phyloP scores from a whole-genome alignment of 2,888 invertebrate species.

The Tetragonisca angustula region DNA sequence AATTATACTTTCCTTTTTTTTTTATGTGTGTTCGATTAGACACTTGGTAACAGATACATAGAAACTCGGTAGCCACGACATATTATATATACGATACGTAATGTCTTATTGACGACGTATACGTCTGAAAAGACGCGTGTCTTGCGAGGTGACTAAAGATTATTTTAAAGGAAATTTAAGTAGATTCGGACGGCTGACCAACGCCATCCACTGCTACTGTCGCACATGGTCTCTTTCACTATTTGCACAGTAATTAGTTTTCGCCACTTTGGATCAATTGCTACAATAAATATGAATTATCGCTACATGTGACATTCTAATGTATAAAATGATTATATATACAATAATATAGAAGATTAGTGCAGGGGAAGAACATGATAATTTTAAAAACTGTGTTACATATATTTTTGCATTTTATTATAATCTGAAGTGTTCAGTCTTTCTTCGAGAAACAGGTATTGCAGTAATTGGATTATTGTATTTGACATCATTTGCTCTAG shows the following conservation, averaged over 20 bases:
- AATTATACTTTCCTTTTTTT: slow-evolving; percentile 21
- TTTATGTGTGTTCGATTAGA: slow-evolving; percentile 54
- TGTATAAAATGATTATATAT: too few species aligned
- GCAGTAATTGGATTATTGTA: too few species aligned
- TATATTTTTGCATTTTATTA: too few species aligned
- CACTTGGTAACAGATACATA: slow-evolving; percentile 46
- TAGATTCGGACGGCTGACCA: neutral
- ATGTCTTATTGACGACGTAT: slow-evolving; percentile 37
- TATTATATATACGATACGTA: slow-evolving; percentile 17
- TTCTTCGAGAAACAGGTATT: too few species aligned
- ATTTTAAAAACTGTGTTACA: neutral
- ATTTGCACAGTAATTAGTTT: neutral
- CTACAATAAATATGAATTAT: too few species aligned
- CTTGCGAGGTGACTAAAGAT: slow-evolving; percentile 49
- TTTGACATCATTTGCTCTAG: too few species aligned
- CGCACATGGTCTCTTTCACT: neutral
- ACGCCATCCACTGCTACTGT: neutral
- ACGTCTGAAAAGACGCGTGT: slow-evolving; percentile 51
- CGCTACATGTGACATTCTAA: too few species aligned
- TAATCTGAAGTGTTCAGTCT: too few species aligned
- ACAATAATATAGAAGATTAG: too few species aligned
- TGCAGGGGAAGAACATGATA: neutral
- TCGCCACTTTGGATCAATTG: too few species aligned
- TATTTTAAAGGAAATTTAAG: slow-evolving; percentile 28
- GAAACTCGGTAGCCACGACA: slow-evolving; percentile 32